These are phyloP conservation scores for Rafetus swinhoei DNA, from an alignment of 2,113 vertebrate genomes.

Conservation along the genomic window DNA sequence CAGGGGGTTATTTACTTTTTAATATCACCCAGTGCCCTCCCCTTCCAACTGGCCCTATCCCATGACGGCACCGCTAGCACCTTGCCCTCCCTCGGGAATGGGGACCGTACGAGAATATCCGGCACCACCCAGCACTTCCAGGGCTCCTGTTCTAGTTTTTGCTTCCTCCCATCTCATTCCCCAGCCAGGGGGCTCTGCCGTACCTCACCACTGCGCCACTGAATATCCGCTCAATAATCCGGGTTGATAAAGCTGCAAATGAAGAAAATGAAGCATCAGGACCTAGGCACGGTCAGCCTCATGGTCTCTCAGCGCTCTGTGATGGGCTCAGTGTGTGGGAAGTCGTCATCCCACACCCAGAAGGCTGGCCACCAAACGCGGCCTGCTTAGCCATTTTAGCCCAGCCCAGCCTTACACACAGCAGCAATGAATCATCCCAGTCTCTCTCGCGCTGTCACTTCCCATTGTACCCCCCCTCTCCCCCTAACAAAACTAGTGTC, in stretches of 20 bases:
- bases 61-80: background rate
- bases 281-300: slow-evolving; percentile 49
- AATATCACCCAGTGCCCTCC: background rate
- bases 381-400: background rate
- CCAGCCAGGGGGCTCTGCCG: slow-evolving; percentile 43
- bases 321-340: background rate
- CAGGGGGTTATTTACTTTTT: background rate
- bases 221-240: slow-evolving; percentile 96
- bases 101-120: background rate
- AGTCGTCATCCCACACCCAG: background rate
- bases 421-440: background rate
- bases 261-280: slow-evolving; percentile 54
- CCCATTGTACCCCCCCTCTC: background rate
- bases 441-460: background rate
- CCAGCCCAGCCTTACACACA: background rate
- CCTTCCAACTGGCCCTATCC: background rate
- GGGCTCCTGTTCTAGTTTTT: background rate
- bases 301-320: background rate
- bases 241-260: slow-evolving; percentile 91
- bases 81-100: background rate
- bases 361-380: background rate
- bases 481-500: background rate
- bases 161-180: background rate
- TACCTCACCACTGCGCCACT: slow-evolving; percentile 97
- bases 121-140: background rate